Base-by-base conservation (phyloP, 2,888 invertebrate genomes). In the Amaurobius ferox region DNA sequence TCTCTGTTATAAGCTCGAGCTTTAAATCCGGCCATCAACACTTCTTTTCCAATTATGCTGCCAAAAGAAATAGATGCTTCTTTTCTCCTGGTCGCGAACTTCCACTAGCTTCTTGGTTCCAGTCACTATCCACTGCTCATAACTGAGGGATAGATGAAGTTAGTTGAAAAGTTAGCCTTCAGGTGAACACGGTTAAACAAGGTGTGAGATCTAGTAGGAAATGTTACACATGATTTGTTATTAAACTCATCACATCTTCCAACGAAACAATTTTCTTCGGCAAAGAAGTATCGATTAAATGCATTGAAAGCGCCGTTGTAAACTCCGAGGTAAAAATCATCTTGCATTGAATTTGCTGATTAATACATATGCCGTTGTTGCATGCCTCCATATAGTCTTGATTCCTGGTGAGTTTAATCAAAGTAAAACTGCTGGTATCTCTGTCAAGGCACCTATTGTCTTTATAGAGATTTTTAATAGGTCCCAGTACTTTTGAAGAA, bases 291-390 rank as follows among this genome's bases (percentile, higher is more conserved):
- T 2, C 40, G 62, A 29, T 55, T 16, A 5, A 29, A 48, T 9
- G 30, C 23, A 7, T 39, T 16, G 19, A 39, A n/a, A 7, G 67
- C 67, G 0, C 86, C 86, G 13, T 86, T 86, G 44, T 66, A 86
- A 1, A 79, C 73, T 1, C 28, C 68, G 2, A 86, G 26, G n/a
- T 62, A 79, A 44, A 28, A 86, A 3, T 67, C 30, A 7, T 86
- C 73, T 0, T 29, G 70, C 19, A 81, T 55, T 0, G 0, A 5
- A 0, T 76, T 39, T 11, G 87, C 48, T 0, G 55, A 39, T 66
- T 88, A 88, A 26, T 9, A 26, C 61, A 88, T 13, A 88, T 44
- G 0, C 72, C 79, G 26, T 87, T 77, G 29, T 68, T 66, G 39
- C 88, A 88, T 23, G 70, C 74, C 40, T 80, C 66, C 6, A 87